Conservation (phyloP, 2,797 vertebrate species). For the Cynopterus sphinx region DNA sequence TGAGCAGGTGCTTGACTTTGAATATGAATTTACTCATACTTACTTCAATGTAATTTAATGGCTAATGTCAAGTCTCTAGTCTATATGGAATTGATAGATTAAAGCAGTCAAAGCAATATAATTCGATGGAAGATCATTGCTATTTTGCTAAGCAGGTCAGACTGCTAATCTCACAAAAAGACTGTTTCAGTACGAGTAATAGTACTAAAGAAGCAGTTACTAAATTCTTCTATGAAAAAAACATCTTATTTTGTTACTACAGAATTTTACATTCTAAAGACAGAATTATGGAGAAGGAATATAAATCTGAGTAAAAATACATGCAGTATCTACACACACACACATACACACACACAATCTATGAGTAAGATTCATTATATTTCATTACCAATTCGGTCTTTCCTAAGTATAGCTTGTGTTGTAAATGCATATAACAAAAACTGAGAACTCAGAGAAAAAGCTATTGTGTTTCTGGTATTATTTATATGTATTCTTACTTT, state of each 20-base stretch:
- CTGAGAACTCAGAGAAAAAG: background rate
- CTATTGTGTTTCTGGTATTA: background rate
- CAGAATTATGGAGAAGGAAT: background rate
- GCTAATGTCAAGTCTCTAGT: background rate
- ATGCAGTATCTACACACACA: background rate
- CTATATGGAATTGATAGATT: background rate
- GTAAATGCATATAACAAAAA: background rate
- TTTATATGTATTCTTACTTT: background rate
- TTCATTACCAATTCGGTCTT: background rate
- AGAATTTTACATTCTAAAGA: background rate
- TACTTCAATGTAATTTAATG: background rate
- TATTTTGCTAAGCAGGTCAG: background rate
- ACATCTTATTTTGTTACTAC: background rate
- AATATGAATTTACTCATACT: background rate
- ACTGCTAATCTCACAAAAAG: background rate
- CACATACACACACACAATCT: accelerated
- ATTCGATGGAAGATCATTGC: background rate
- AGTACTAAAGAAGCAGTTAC: background rate
- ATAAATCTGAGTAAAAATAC: background rate
- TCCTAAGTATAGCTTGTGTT: background rate
- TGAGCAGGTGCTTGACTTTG: background rate
- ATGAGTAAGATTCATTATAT: background rate
- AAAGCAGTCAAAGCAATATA: background rate
- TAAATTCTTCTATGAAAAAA: conserved; percentile 9
- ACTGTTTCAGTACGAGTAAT: background rate